Evolutionary conservation across 2,797 vertebrate genomes (phyloP).

Genomic region (Cheracebus regulus): DNA sequence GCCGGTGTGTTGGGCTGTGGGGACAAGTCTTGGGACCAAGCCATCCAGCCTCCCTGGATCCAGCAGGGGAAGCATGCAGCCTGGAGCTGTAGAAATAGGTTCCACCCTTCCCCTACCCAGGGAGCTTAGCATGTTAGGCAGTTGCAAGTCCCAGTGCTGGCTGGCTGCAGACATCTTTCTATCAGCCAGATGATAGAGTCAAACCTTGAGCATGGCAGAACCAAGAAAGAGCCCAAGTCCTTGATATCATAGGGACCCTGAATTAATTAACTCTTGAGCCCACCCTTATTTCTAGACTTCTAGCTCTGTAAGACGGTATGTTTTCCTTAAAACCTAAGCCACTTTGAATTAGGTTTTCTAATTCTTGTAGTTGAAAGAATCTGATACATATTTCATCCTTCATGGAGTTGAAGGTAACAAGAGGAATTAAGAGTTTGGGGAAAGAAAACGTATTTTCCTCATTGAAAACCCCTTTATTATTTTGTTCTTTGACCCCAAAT

Average conservation of each 20-base stretch:
- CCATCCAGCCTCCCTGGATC: too few relatives aligned
- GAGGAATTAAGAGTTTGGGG: background rate
- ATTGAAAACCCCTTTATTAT: background rate
- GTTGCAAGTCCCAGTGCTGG: too few relatives aligned
- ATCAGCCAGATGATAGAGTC: background rate
- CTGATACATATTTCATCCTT: background rate
- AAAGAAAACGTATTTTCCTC: background rate
- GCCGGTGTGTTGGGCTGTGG: too few relatives aligned
- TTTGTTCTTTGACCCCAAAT: background rate
- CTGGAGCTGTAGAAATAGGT: too few relatives aligned
- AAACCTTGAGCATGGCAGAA: background rate
- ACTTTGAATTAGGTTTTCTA: background rate
- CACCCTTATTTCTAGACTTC: background rate
- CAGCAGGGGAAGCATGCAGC: too few relatives aligned
- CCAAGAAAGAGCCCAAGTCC: background rate
- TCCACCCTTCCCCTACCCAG: too few relatives aligned
- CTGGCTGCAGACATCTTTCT: background rate
- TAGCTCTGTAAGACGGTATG: background rate
- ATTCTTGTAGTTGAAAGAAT: background rate
- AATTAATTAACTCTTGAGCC: background rate
- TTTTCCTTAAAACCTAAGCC: background rate
- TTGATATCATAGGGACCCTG: background rate
- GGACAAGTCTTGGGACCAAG: too few relatives aligned
- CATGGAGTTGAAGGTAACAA: background rate
- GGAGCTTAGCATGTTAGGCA: too few relatives aligned